Evolutionary conservation across 2,888 invertebrate genomes (phyloP), one percentile per base, ranked within the genome.

Genomic region (Drosophila ustulata): DNA sequence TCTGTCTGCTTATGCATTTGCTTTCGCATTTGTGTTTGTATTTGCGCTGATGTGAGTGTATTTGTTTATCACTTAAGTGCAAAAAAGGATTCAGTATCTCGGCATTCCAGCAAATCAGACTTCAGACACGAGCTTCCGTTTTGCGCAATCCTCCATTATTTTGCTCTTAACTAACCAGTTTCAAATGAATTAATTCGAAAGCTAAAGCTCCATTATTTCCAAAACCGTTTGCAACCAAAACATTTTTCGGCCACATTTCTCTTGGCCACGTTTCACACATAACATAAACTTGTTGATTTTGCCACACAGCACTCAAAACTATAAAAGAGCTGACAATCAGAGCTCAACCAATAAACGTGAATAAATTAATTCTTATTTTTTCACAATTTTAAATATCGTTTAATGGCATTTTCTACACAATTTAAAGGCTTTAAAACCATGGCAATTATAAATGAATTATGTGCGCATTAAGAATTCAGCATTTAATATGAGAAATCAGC

Each of bases 61-160:
- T 89, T 89, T 89, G 88, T 83, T 85, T 83, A 88, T 87, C 89
- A 89, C 88, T 88, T 88, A 82, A 86, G 86, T 81, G 80, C 71
- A 84, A 80, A 86, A 86, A 86, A 83, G 76, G 83, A 78, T 88
- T 78, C 80, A 56, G 80, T 41, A 74, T 75, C 51, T 52, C 45
- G 46, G 50, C 30, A 63, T 67, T 69, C 64, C 55, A 70, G 69
- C 69, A 68, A 62, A 56, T 62, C 74, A 74, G 76, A 56, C 81
- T 65, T 69, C 58, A 64, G 85, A 66, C 72, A 47, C 41, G 37
- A 37, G 55, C 66, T 78, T 85, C 74, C 78, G 80, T 57, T 72
- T 55, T 46, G 56, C 67, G 55, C 30, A 71, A 67, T 71, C 71
- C 51, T 45, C 30, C 49, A 59, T 70, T 73, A 61, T 77, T 74